Conservation (phyloP, 2,888 invertebrate species). For the Sphecodes monilicornis region DNA sequence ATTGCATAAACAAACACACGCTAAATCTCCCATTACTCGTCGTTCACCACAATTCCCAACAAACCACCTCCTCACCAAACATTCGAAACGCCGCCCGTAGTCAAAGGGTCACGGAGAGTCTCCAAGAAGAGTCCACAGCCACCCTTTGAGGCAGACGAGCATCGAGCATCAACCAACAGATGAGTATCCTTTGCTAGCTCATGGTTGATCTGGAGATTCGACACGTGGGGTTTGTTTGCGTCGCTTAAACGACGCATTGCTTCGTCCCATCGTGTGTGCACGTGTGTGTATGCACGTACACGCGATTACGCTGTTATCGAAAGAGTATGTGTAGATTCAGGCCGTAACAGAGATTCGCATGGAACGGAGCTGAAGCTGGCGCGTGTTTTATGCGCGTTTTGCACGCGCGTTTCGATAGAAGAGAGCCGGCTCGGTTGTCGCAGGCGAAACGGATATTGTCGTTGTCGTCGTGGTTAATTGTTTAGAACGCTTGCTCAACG, state of each 20-base stretch:
- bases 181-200: constrained; percentile 67
- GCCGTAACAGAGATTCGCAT: constrained; percentile 61
- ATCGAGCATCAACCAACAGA: constrained; percentile 50
- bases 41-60: background rate
- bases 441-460: background rate
- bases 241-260: background rate
- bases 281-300: background rate
- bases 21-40: background rate
- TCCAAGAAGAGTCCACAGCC: background rate
- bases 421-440: background rate
- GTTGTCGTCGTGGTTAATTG: background rate
- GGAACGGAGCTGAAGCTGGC: constrained; percentile 61
- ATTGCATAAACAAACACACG: background rate
- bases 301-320: background rate
- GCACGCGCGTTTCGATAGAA: background rate
- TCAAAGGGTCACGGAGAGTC: background rate
- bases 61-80: background rate
- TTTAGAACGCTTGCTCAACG: background rate
- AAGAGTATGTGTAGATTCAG: constrained; percentile 39
- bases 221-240: background rate
- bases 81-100: background rate
- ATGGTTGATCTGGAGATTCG: background rate
- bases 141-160: background rate
- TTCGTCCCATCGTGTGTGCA: background rate
- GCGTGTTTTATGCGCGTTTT: background rate